Evolutionary conservation across 2,797 vertebrate genomes (phyloP).

Genomic region (Hemitrygon akajei): DNA sequence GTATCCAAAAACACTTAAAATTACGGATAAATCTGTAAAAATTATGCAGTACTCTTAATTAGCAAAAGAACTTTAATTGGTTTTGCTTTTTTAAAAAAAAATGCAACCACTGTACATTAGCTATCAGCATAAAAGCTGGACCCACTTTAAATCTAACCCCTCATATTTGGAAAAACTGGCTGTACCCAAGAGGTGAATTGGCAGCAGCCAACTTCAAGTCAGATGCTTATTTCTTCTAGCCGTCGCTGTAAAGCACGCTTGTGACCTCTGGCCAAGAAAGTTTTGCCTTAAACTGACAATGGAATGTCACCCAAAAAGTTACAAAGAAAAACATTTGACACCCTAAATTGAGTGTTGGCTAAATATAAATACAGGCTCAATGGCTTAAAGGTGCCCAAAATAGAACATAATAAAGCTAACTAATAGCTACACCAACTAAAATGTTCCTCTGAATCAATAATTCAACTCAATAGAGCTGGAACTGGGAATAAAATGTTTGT

Average conservation of each 20-base stretch:
- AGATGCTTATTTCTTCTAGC: not conserved
- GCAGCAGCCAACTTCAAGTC: too few species aligned
- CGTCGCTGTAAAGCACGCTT: not conserved
- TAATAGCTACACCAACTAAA: not conserved
- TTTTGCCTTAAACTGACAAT: not conserved
- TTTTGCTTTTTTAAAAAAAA: too few species aligned
- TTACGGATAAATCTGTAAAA: too few species aligned
- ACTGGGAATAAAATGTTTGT: not conserved
- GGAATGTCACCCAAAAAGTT: not conserved
- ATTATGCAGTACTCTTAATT: too few species aligned
- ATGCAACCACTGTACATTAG: too few species aligned
- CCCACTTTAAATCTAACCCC: too few species aligned
- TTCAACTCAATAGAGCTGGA: not conserved
- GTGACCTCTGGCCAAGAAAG: not conserved
- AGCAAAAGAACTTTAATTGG: too few species aligned
- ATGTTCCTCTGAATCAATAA: not conserved
- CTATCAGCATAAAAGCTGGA: too few species aligned
- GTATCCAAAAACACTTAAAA: too few species aligned
- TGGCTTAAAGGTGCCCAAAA: not conserved
- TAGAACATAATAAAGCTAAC: not conserved
- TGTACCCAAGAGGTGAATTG: too few species aligned
- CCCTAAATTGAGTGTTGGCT: not conserved
- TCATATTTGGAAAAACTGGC: too few species aligned
- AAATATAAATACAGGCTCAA: not conserved
- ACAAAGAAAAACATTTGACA: not conserved